Evolutionary conservation across 2,113 vertebrate genomes (phyloP).

Genomic region (Salvelinus sp.): DNA sequence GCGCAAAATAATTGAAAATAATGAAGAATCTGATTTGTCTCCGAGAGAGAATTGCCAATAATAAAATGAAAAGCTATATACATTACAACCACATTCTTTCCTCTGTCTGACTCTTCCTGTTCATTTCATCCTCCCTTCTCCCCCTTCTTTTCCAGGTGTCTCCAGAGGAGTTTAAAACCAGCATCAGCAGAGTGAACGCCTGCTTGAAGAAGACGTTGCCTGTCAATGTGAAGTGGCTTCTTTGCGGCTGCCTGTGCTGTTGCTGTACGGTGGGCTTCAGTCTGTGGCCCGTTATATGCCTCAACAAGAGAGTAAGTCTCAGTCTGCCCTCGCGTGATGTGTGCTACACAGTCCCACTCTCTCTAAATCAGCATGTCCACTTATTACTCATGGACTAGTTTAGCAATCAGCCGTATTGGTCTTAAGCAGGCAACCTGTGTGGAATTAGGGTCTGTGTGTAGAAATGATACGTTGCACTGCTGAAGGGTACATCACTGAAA

Average conservation of each 20-base stretch:
- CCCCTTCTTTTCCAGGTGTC: conserved; percentile 81
- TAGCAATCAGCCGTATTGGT: conserved; percentile 43
- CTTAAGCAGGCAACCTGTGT: conserved; percentile 31
- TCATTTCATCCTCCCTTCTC: not conserved
- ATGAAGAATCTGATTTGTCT: not conserved
- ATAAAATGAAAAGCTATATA: not conserved
- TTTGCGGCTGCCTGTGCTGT: conserved; percentile 97
- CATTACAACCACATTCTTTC: not conserved
- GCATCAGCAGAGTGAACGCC: conserved; percentile 89
- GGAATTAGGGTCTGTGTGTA: conserved; percentile 58
- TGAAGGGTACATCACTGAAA: conserved; percentile 52
- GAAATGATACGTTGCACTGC: conserved; percentile 45
- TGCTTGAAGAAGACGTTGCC: conserved; percentile 96
- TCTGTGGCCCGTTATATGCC: conserved; percentile 98
- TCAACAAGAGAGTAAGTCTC: conserved; percentile 95
- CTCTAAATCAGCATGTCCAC: conserved; percentile 34
- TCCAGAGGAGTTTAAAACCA: conserved; percentile 98
- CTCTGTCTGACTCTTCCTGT: conserved; percentile 1
- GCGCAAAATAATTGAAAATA: not conserved
- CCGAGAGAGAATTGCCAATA: not conserved
- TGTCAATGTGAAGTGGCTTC: conserved; percentile 95
- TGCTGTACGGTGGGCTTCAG: conserved; percentile 98
- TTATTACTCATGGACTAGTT: conserved; percentile 59
- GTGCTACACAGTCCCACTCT: conserved; percentile 45
- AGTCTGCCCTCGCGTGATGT: conserved; percentile 31